Base-by-base conservation (phyloP, 2,888 invertebrate genomes). In the Lepidonotus clava region DNA sequence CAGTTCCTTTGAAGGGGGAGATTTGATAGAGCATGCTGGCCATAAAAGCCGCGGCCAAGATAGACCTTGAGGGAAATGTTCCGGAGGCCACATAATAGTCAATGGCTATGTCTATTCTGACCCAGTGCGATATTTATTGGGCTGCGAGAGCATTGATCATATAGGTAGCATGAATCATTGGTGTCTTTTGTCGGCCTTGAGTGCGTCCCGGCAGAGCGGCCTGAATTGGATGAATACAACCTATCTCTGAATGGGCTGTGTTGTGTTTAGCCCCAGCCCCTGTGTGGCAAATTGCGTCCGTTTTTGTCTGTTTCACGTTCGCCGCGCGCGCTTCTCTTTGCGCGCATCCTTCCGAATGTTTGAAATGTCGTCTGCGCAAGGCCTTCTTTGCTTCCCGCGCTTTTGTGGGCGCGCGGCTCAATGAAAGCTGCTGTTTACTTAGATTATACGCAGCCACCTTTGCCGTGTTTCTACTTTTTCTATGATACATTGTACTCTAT, bases 401-500 rank as follows among this genome's bases (percentile, higher is more conserved):
- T 71, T 51, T 80, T 80, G 76, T 76, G 76, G 21, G 76, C 61
- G 61, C 1, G 5, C 28, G 61, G 11, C 4, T 6, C n/a, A 36
- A 5, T 80, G 46, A 80, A 51, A 41, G 34, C 46, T 32, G 1
- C 80, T 80, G 80, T 80, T 80, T 80, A 80, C 80, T 51, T 80
- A 80, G 80, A 80, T 80, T 80, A 80, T 80, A 80, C 28, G 80
- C 41, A 46, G 80, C 80, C 41, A 38, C 71, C 36, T 34, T 38
- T 34, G 71, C 80, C 80, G 80, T 80, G 80, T 80, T 80, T 80
- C 51, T 80, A 41, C 80, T 46, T 46, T 80, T 80, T 80, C 80
- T 80, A 80, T 80, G 80, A 80, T 80, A 80, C 80, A 80, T 80
- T 80, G 80, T 80, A 80, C 80, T 80, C 80, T 46, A 80, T 80